phyloP scores from a whole-genome alignment of 2,797 vertebrate genomes.

The Phataginus tricuspis region DNA sequence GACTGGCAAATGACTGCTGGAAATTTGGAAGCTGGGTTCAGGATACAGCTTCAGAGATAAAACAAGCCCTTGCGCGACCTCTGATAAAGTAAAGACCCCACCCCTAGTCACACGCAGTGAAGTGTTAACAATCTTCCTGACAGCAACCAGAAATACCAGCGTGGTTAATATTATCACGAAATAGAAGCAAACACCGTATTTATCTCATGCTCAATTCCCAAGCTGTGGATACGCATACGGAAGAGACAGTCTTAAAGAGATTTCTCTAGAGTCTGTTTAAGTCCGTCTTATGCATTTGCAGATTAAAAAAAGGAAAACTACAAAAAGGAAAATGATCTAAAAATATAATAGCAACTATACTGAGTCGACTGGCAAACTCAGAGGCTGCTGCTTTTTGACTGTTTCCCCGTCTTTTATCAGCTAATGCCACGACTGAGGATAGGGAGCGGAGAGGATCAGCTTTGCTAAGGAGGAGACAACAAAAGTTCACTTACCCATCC shows the following conservation, averaged over 20 bases:
- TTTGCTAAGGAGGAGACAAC: conserved; percentile 79
- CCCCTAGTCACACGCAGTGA: conserved; percentile 59
- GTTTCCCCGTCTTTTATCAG: conserved; percentile 64
- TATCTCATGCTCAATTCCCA: conserved; percentile 56
- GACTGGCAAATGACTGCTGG: conserved; percentile 84
- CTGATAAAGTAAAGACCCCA: conserved; percentile 63
- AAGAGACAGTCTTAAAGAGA: conserved; percentile 35
- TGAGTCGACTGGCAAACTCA: conserved; percentile 83
- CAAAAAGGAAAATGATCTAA: conserved; percentile 72
- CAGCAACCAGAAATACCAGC: conserved; percentile 60
- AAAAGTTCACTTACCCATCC: conserved; percentile 91
- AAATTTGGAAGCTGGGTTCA: conserved; percentile 72
- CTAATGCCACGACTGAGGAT: conserved; percentile 71
- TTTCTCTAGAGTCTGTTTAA: conserved; percentile 59
- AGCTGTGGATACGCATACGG: conserved; percentile 4
- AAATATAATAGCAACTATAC: conserved; percentile 81
- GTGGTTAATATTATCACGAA: conserved; percentile 39
- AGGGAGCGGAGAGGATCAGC: conserved; percentile 69
- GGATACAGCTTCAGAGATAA: conserved; percentile 64
- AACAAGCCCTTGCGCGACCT: conserved; percentile 68
- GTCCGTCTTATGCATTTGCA: conserved; percentile 53
- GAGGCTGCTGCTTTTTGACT: conserved; percentile 76
- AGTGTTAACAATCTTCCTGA: conserved; percentile 71
- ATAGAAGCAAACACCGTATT: conserved; percentile 49
- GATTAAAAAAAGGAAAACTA: conserved; percentile 41